phyloP scores from a whole-genome alignment of 2,113 vertebrate species.

The Siniperca chuatsi region DNA sequence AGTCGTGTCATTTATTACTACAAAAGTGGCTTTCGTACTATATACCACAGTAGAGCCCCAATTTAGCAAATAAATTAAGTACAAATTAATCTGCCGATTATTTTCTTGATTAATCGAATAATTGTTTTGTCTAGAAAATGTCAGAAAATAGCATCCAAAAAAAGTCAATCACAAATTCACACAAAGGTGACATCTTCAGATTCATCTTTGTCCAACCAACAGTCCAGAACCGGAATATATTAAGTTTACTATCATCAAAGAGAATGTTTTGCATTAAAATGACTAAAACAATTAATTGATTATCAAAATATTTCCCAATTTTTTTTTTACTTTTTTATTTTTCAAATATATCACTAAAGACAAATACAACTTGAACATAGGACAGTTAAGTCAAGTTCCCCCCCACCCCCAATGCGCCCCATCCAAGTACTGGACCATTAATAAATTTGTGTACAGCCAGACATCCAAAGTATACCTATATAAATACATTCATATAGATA shows the following conservation, averaged over 20 bases:
- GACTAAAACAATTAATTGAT: background rate
- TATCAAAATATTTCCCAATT: background rate
- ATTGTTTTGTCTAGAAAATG: background rate
- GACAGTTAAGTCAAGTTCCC: too few species aligned
- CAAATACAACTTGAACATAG: too few species aligned
- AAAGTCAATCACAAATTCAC: background rate
- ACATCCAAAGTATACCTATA: too few species aligned
- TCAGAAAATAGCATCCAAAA: background rate
- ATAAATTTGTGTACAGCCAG: too few species aligned
- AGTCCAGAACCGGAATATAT: background rate
- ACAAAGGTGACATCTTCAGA: background rate
- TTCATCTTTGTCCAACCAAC: background rate
- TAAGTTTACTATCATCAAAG: background rate
- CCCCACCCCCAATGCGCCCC: too few species aligned
- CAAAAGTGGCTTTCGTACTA: background rate
- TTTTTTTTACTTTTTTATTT: background rate
- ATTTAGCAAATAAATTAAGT: background rate
- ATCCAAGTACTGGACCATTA: too few species aligned
- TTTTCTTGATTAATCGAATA: background rate
- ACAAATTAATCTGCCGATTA: background rate
- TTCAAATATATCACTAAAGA: too few species aligned
- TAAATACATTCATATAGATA: too few species aligned
- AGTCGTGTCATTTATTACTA: background rate
- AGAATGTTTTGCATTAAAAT: background rate
- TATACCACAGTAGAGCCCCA: background rate